Evolutionary conservation across 1,140 invertebrate species (phyloP).

Genomic region (Berghia stephanieae): DNA sequence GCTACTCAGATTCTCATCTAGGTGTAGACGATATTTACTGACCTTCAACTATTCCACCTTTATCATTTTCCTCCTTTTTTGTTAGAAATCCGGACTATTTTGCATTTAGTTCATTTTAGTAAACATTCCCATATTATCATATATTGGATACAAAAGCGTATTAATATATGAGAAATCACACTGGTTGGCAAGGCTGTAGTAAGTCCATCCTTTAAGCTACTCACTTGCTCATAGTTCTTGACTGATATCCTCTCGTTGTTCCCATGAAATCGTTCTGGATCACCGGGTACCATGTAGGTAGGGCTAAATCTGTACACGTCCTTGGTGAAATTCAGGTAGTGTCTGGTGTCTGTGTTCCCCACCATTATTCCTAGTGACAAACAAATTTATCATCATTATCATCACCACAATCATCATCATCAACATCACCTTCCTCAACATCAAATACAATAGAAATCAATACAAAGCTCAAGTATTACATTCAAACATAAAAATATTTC

Average conservation of each 20-base stretch:
- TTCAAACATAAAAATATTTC: background rate
- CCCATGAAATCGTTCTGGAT: conserved; percentile 69
- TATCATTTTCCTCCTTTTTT: too few relatives aligned
- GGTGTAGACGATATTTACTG: too few relatives aligned
- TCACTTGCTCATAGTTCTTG: conserved; percentile 68
- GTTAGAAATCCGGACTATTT: too few relatives aligned
- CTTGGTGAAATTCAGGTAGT: conserved; percentile 68
- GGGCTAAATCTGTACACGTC: conserved; percentile 71
- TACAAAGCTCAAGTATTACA: background rate
- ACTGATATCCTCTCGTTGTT: conserved; percentile 71
- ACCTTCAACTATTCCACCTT: too few relatives aligned
- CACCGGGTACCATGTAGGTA: conserved; percentile 63
- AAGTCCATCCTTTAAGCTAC: too few relatives aligned
- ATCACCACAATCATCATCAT: too few relatives aligned
- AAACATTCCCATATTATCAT: too few relatives aligned
- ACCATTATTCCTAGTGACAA: conserved; percentile 66
- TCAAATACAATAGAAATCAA: background rate
- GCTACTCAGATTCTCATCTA: too few relatives aligned
- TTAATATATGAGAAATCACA: too few relatives aligned
- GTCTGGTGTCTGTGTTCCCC: conserved; percentile 71
- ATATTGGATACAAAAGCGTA: too few relatives aligned
- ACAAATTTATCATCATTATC: background rate
- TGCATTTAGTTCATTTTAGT: too few relatives aligned
- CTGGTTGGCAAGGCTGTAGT: too few relatives aligned
- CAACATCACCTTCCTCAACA: background rate